A percentile compares a stretch with the other conserved stretches of the same genome.
Evolutionary conservation across 2,113 vertebrate species (phyloP).

Genomic region (Sebastes schlegelii): DNA sequence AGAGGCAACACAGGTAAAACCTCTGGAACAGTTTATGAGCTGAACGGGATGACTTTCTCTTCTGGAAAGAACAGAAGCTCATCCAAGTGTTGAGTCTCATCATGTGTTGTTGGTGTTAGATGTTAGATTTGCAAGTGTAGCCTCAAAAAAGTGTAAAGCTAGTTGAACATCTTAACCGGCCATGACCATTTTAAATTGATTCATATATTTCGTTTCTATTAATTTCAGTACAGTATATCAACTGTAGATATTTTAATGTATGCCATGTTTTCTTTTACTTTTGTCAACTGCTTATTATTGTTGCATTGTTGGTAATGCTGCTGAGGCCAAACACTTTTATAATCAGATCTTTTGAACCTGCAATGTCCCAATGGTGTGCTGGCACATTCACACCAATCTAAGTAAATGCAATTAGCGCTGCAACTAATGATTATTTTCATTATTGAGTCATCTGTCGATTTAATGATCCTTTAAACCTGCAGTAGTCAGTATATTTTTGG

Average conservation of each 20-base stretch:
- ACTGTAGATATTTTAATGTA: background rate
- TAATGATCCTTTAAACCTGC: too few species aligned
- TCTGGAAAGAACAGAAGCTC: conserved; percentile 3
- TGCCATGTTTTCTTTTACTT: background rate
- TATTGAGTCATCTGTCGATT: too few species aligned
- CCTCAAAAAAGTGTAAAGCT: background rate
- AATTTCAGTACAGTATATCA: background rate
- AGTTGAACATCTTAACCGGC: background rate
- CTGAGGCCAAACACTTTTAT: background rate
- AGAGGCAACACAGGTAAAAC: conserved; percentile 88
- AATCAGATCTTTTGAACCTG: background rate
- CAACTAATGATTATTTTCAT: too few species aligned
- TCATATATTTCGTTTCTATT: background rate
- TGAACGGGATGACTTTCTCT: conserved; percentile 1
- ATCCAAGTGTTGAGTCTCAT: background rate
- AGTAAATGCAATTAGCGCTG: background rate
- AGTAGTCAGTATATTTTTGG: too few species aligned
- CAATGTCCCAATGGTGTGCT: background rate
- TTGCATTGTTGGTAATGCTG: background rate
- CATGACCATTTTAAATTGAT: background rate
- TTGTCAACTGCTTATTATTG: background rate
- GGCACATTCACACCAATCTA: conserved; percentile 4
- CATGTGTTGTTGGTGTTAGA: conserved; percentile 8
- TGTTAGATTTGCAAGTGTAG: background rate
- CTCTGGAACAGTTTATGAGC: conserved; percentile 13